Conservation (phyloP, 2,797 vertebrate species). For the Psittacula echo region DNA sequence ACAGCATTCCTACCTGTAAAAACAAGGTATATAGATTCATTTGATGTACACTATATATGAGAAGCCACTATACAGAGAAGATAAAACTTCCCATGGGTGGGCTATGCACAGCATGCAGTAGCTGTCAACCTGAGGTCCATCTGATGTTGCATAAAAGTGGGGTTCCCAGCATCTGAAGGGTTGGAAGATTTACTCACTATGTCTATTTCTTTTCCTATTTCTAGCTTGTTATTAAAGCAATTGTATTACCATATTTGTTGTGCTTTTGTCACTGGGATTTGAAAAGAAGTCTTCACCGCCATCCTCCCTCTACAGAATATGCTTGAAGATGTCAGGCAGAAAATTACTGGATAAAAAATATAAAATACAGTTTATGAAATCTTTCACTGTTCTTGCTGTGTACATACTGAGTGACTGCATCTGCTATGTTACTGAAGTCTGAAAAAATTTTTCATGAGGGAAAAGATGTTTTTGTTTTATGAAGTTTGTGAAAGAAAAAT, state of each 20-base stretch:
- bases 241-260: background rate
- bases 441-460: background rate
- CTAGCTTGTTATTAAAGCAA: background rate
- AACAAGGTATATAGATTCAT: background rate
- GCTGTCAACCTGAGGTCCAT: background rate
- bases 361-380: background rate
- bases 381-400: background rate
- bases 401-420: background rate
- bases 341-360: background rate
- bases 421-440: background rate
- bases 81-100: background rate
- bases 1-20: background rate
- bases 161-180: background rate
- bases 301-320: background rate
- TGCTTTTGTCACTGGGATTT: background rate
- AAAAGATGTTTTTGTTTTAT: background rate
- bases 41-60: background rate
- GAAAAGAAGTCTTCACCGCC: background rate
- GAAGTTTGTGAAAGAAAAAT: background rate
- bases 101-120: fast-evolving
- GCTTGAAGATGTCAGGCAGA: background rate
- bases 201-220: background rate
- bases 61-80: background rate
- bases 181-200: background rate
- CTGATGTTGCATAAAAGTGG: background rate